Percentiles rank a stretch among this genome's conserved stretches.
Conservation (phyloP, 2,113 vertebrate species). For the Scomber japonicus region DNA sequence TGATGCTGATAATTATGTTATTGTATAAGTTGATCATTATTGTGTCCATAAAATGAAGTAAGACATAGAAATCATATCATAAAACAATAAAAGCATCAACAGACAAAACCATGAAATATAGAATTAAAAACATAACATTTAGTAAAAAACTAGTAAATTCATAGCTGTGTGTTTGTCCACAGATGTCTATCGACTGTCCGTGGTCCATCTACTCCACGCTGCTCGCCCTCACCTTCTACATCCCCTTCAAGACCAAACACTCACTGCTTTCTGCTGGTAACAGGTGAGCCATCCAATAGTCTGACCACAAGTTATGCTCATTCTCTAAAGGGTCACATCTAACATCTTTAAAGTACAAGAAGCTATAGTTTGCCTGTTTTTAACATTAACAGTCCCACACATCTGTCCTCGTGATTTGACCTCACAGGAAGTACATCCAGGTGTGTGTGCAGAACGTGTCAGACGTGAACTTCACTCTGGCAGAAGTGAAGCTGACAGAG, state of each 20-base stretch:
- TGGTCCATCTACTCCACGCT: conserved; percentile 99
- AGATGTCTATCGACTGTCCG: conserved; percentile 98
- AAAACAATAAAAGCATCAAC: too few relatives aligned
- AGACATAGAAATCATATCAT: too few relatives aligned
- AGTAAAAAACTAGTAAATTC: neutral
- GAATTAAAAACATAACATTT: neutral
- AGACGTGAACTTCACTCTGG: conserved; percentile 90
- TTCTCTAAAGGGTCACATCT: too few relatives aligned
- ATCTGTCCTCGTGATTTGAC: conserved; percentile 8
- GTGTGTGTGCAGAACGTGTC: conserved; percentile 95
- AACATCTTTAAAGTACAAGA: too few relatives aligned
- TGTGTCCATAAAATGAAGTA: too few relatives aligned
- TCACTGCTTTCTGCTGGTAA: conserved; percentile 92
- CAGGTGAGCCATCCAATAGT: conserved; percentile 81
- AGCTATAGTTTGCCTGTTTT: too few relatives aligned
- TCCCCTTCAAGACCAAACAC: conserved; percentile 95
- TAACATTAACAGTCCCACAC: too few relatives aligned
- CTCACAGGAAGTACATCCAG: conserved; percentile 94
- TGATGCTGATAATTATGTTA: too few relatives aligned
- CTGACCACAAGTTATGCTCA: too few relatives aligned
- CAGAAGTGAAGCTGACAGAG: conserved; percentile 86
- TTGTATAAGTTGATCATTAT: too few relatives aligned
- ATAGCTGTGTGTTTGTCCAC: conserved; percentile 41
- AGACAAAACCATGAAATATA: too few relatives aligned
- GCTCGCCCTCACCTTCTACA: conserved; percentile 93